Evolutionary conservation across 37 sponge, comb jelly and placozoan species (phyloP).

Genomic region (Eunapius fragilis): DNA sequence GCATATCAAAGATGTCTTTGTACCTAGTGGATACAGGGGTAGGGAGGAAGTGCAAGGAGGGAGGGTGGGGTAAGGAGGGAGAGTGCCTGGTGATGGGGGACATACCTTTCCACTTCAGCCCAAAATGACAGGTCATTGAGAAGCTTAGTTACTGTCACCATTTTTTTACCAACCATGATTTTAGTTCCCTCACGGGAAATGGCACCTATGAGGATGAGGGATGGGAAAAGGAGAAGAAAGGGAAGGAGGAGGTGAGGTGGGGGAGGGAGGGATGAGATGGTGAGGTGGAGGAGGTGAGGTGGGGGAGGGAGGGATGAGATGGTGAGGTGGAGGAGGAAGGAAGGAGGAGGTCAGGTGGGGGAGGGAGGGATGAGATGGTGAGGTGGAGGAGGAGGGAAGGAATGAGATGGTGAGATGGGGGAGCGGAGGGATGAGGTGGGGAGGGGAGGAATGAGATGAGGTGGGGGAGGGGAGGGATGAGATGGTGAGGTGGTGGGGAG

Average conservation of each 20-base stretch:
- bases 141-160: conserved; percentile 66
- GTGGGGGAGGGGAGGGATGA: too few species aligned
- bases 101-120: conserved; percentile 83
- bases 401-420: neutral
- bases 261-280: neutral
- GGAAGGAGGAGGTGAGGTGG: neutral
- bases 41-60: neutral
- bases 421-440: too few species aligned
- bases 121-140: conserved; percentile 89
- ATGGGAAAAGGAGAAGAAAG: neutral
- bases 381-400: neutral
- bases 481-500: too few species aligned
- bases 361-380: neutral
- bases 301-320: neutral
- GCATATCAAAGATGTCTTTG: conserved; percentile 64
- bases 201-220: neutral
- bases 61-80: neutral
- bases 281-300: neutral
- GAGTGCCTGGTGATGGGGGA: neutral
- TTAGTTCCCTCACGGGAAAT: neutral
- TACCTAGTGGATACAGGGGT: conserved; percentile 21
- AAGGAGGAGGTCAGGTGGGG: neutral
- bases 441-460: neutral
- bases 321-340: neutral
- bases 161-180: conserved; percentile 44